Percentiles rank a stretch among this genome's conserved stretches.
phyloP scores from a whole-genome alignment of 2,113 vertebrate genomes.

The Clarias macrocephalus region DNA sequence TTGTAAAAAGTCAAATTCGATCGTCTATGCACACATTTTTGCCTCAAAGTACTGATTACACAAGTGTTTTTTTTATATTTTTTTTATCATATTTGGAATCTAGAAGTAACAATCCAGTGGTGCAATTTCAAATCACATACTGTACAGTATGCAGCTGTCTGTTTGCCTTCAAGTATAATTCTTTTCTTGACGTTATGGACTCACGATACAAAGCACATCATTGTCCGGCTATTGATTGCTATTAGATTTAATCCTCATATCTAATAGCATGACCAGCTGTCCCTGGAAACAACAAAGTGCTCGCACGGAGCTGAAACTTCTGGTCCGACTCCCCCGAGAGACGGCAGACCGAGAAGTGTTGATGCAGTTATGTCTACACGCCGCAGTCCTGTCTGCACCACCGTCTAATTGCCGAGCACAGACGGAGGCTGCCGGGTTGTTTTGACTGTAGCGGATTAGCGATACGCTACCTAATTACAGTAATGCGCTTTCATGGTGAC shows the following conservation, averaged over 20 bases:
- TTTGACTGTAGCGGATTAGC: slow-evolving; percentile 50
- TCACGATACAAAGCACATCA: neutral
- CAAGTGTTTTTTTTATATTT: neutral
- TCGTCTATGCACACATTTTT: neutral
- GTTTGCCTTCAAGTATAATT: neutral
- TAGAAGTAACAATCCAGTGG: neutral
- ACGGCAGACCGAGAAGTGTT: neutral
- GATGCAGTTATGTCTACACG: slow-evolving; percentile 30
- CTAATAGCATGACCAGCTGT: neutral
- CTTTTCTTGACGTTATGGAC: neutral
- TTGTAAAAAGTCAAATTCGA: neutral
- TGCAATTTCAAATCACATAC: neutral
- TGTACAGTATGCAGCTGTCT: neutral
- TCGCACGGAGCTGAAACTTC: neutral
- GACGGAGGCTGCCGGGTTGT: slow-evolving; percentile 26
- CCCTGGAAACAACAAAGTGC: neutral
- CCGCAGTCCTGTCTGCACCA: slow-evolving; percentile 1
- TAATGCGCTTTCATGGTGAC: slow-evolving; percentile 39
- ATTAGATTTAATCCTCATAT: neutral
- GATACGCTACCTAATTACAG: slow-evolving; percentile 47
- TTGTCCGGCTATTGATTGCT: neutral
- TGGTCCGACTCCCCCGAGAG: neutral
- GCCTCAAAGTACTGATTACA: neutral
- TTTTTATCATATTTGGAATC: neutral
- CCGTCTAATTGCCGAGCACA: slow-evolving; percentile 32